Base-by-base conservation (phyloP, 2,888 invertebrate species). In the Melanotus villosus region DNA sequence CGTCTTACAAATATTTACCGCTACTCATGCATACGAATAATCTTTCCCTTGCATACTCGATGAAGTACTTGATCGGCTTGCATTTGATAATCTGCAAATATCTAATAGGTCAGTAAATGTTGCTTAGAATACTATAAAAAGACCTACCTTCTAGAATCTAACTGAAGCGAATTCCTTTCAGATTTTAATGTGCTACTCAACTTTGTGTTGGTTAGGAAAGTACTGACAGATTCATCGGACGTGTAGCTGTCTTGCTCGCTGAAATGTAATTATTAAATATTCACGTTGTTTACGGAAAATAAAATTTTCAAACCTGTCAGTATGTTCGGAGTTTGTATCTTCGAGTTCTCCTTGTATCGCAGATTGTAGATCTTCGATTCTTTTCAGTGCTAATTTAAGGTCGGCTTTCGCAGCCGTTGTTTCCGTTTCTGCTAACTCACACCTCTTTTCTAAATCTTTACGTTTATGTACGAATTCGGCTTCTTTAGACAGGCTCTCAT, bases 301-400 rank as follows among this genome's bases (percentile, higher is more conserved):
- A n/a, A n/a, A n/a, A n/a, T 45, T 6, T 6, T 12, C 30, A 14
- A 16, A 64, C 90, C 91, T 91, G 78, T 92, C 92, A 7, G 90
- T 90, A 80, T 90, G 90, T 36, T 88, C 90, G 1, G 90, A 90
- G 74, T 90, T 91, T 77, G 91, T 91, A 73, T 88, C 86, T 69
- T 89, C 89, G 65, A 93, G 88, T 78, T 94, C 95, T 0, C 93
- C 96, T 75, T 96, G 95, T 83, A 98, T 94, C 70, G 97, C 97
- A 79, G 94, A 92, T 82, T 97, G 97, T 73, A 98, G 86, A 81
- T 97, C 97, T 50, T 96, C 92, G 76, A 97, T 97, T 70, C 98
- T 89, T 73, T 97, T 91, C 67, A 96, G 88, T 2, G 98, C 97
- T 62, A 97, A 87, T 59, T 96, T 89, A 45, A 98, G 89, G 85